Base-by-base conservation (phyloP, 2,113 vertebrate species). In the Daphoenositta chrysoptera region DNA sequence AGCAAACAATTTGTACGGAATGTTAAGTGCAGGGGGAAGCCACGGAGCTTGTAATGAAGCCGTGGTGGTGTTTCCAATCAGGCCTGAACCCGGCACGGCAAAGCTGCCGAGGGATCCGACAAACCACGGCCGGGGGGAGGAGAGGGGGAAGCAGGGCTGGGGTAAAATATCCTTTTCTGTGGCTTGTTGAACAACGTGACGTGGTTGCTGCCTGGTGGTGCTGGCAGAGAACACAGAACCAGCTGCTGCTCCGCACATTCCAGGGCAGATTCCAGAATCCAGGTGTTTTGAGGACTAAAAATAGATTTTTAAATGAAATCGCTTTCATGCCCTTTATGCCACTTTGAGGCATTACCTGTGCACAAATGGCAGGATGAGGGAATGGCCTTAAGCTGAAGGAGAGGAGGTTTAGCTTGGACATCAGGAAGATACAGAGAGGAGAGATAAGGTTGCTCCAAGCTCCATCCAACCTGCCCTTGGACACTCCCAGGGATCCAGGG, bases 231-330 rank as follows among this genome's bases (percentile, higher is more conserved):
- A 39, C 86, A 1, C 33, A 16, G 68, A 10, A 1, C 8, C 37
- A 9, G 86, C 86, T 37, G 86, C 66, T 57, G 68, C 86, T 12
- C 24, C 8, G 97, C 97, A 96, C 60, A 35, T 31, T 58, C 97
- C 98, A 77, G 97, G 98, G 97, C 93, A 97, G 89, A 97, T 97
- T 96, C 98, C 97, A 96, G 86, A 94, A 90, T 14, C 26, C 0
- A 17, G 23, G 78, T 11, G 68, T 2, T 50, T 8, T 3, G 47
- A 26, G 42, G 63, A 6, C 7, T 40, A 6, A 20, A 70, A 23
- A 48, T 16, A 3, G 39, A 15, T 1, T 42, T n/a, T 37, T 1
- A 28, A 19, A 40, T 10, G 15, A 14, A 66, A 35, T 13, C 0
- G 1, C 7, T 60, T 23, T 13, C 9, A 0, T 7, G 58, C 4